Conservation (phyloP, 2,797 vertebrate species). For the Danio aesculapii region DNA sequence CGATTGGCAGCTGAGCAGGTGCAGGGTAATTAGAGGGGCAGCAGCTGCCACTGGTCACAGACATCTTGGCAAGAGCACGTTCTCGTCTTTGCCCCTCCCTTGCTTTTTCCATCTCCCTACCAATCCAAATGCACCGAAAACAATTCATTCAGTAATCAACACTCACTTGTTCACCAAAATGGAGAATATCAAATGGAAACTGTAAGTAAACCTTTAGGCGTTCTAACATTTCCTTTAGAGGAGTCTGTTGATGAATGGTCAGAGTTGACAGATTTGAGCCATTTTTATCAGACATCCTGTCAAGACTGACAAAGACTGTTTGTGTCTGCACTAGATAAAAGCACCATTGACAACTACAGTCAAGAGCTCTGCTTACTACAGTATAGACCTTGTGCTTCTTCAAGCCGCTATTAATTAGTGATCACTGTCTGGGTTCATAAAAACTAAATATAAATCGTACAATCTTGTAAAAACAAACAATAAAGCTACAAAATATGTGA, state of each 20-base stretch:
- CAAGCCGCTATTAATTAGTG: background rate
- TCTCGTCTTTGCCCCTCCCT: constrained; percentile 32
- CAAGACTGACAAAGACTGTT: constrained; percentile 15
- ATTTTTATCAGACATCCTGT: background rate
- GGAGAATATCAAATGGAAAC: constrained; percentile 1
- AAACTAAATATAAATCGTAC: background rate
- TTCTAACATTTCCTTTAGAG: background rate
- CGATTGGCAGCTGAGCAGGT: constrained; percentile 72
- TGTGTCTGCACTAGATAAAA: constrained; percentile 11
- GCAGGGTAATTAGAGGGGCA: constrained; percentile 70
- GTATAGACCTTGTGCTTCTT: background rate
- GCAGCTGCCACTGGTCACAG: constrained; percentile 77
- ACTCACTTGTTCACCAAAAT: background rate
- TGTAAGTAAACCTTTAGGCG: background rate
- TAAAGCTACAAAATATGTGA: no score
- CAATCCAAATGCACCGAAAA: constrained; percentile 10
- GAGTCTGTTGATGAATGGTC: constrained; percentile 18
- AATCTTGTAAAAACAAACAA: no score
- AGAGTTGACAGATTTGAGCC: constrained; percentile 1
- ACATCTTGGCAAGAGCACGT: constrained; percentile 47
- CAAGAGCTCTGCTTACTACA: background rate
- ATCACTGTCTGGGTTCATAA: background rate
- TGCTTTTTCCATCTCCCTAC: constrained; percentile 22
- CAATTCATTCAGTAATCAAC: background rate
- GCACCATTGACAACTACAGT: background rate